phyloP scores from a whole-genome alignment of 2,113 vertebrate species.

The Toxotes jaculatrix region DNA sequence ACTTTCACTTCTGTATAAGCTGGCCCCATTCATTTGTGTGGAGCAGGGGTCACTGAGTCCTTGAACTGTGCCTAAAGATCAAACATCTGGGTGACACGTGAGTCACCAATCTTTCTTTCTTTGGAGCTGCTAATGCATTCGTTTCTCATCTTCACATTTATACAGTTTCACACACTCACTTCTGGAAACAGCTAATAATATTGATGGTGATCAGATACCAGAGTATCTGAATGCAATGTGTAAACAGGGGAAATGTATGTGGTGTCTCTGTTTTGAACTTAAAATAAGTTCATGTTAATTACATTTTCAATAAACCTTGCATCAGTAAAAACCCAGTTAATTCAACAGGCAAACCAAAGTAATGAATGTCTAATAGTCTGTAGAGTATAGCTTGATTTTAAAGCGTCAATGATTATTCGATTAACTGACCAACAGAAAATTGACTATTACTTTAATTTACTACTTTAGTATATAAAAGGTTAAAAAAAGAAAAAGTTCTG shows the following conservation, averaged over 20 bases:
- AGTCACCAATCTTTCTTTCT: neutral
- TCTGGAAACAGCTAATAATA: neutral
- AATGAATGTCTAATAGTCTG: no score
- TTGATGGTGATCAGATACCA: neutral
- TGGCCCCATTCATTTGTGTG: neutral
- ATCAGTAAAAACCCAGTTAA: neutral
- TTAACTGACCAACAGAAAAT: neutral
- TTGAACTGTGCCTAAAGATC: neutral
- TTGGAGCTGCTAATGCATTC: neutral
- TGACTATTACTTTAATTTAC: no score
- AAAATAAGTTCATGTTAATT: neutral
- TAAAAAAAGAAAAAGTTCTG: no score
- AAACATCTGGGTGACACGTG: neutral
- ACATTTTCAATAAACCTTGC: neutral
- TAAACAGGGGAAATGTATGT: neutral
- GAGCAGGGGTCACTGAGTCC: constrained; percentile 13
- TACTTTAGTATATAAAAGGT: no score
- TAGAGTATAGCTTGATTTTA: neutral
- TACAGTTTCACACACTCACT: neutral
- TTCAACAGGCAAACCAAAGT: neutral
- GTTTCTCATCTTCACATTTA: neutral
- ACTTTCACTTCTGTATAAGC: constrained; percentile 21
- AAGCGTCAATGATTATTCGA: neutral
- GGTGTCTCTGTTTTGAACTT: neutral
- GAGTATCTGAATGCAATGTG: neutral